Conservation (phyloP, 2,113 vertebrate genomes). For the Brienomyrus longianalis region DNA sequence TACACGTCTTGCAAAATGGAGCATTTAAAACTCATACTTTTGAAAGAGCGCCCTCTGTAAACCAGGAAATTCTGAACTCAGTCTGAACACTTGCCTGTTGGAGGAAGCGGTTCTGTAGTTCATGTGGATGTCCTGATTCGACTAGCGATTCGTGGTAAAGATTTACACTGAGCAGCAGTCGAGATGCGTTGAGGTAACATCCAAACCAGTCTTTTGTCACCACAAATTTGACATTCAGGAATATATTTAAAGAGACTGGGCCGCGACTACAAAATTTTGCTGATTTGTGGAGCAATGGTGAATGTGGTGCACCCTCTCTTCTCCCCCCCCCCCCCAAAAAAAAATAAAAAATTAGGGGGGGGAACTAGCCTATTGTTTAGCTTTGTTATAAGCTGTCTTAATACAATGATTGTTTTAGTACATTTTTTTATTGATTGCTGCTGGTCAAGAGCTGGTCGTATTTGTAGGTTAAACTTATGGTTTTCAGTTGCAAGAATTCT, state of each 20-base stretch:
- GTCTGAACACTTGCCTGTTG: neutral
- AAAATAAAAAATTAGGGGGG: too few species aligned
- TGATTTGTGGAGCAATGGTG: neutral
- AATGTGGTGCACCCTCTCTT: neutral
- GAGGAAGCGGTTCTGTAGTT: neutral
- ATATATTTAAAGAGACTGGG: neutral
- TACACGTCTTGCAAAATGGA: neutral
- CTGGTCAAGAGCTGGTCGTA: neutral
- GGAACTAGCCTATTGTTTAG: neutral
- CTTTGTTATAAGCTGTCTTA: neutral
- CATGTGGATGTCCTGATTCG: neutral
- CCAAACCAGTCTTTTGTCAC: neutral
- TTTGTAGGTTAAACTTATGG: neutral
- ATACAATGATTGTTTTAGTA: neutral
- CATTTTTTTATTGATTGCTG: neutral
- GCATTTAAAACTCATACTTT: neutral
- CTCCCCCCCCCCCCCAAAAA: neutral
- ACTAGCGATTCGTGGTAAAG: neutral
- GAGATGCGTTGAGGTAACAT: neutral
- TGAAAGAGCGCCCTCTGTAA: neutral
- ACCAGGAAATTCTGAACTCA: neutral
- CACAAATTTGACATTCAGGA: neutral
- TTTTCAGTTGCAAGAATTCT: neutral
- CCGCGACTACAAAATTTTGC: neutral
- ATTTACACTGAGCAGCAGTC: neutral